A percentile compares a stretch with the other conserved stretches of the same genome.
Conservation (phyloP, 2,888 invertebrate genomes). For the Caenorhabditis imperialis region DNA sequence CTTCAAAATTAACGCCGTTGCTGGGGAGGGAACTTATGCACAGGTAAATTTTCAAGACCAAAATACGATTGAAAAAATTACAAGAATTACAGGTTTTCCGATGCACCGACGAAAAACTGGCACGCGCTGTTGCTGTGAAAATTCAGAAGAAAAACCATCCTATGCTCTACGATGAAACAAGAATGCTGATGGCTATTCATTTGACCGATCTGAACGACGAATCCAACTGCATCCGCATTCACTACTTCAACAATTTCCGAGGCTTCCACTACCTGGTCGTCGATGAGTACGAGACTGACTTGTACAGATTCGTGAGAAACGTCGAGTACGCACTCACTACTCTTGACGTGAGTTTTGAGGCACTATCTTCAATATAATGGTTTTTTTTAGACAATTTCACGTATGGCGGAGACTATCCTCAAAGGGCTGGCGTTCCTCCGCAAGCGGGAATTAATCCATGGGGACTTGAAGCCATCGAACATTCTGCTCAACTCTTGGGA, state of each 20-base stretch:
- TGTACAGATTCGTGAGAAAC: slow-evolving; percentile 2
- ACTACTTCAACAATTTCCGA: neutral
- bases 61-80: neutral
- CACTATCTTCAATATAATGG: too few relatives aligned
- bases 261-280: slow-evolving; percentile 6
- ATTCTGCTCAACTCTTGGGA: neutral
- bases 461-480: slow-evolving; percentile 11
- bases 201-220: neutral
- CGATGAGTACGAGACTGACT: slow-evolving; percentile 2
- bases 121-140: neutral
- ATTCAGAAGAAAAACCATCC: neutral
- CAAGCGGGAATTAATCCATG: neutral
- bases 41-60: too few relatives aligned
- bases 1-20: neutral
- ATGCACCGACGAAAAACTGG: neutral
- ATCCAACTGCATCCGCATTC: neutral
- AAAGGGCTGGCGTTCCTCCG: neutral
- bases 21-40: slow-evolving; percentile 16
- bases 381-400: neutral
- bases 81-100: neutral
- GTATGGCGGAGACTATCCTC: neutral
- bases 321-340: slow-evolving; percentile 3
- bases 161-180: neutral
- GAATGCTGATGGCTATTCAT: neutral
- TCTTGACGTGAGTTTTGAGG: neutral